A percentile compares a stretch with the other conserved stretches of the same genome.
phyloP scores from a whole-genome alignment of 2,888 invertebrate species.

The Bugulina stolonifera region DNA sequence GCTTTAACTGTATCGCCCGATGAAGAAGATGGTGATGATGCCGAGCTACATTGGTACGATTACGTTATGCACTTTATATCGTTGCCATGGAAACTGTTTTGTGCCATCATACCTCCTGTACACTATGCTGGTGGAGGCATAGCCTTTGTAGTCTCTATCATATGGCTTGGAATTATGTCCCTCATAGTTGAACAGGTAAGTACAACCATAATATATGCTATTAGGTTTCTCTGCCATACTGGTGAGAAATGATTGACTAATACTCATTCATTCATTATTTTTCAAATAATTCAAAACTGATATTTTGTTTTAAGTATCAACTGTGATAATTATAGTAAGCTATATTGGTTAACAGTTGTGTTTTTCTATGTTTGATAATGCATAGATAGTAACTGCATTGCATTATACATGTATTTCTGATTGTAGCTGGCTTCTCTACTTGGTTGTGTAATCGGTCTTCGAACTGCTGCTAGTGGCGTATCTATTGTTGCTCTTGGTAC shows the following conservation, averaged over 20 bases:
- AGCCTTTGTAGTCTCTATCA: constrained; percentile 40
- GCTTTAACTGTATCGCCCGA: constrained; percentile 41
- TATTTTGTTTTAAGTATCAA: no score
- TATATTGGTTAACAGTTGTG: no score
- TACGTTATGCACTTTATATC: constrained; percentile 45
- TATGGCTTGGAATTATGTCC: constrained; percentile 40
- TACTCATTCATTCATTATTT: no score
- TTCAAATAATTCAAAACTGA: no score
- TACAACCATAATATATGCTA: no score
- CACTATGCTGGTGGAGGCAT: constrained; percentile 41
- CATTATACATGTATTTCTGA: no score
- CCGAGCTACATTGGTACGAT: constrained; percentile 40
- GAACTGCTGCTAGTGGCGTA: constrained; percentile 46
- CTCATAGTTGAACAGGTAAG: constrained; percentile 44
- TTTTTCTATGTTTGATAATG: no score
- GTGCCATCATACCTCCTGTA: constrained; percentile 44
- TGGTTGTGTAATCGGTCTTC: constrained; percentile 45
- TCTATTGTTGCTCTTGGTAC: constrained; percentile 49
- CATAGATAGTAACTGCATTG: no score
- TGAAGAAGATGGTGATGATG: constrained; percentile 40
- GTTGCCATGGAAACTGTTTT: constrained; percentile 48
- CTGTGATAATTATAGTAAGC: no score
- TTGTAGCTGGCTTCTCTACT: constrained; percentile 42
- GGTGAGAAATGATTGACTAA: no score
- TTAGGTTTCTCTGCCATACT: no score